These are phyloP conservation scores for Leptura quadrifasciata DNA, from an alignment of 2,888 invertebrate genomes.

Conservation along the genomic window DNA sequence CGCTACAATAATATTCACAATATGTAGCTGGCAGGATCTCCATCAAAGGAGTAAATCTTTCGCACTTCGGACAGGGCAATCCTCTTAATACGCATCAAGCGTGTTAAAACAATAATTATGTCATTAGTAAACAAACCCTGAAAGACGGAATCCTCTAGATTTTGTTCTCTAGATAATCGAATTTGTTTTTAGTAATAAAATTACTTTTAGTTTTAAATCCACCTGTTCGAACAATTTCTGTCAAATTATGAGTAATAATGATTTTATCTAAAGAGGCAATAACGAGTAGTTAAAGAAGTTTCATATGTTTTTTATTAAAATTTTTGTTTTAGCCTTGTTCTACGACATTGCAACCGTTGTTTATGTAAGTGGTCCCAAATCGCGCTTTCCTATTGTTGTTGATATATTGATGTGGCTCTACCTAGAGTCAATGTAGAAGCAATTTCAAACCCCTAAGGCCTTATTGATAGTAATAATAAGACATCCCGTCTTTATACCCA, in stretches of 20 bases:
- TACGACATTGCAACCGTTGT: not conserved
- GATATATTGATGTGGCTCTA: slow-evolving; percentile 19
- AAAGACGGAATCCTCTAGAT: not conserved
- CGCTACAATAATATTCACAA: not conserved
- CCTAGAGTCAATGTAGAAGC: slow-evolving; percentile 55
- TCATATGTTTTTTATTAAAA: not conserved
- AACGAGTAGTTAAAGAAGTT: slow-evolving; percentile 1
- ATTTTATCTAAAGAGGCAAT: not conserved
- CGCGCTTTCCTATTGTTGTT: slow-evolving; percentile 8
- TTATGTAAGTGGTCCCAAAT: not conserved
- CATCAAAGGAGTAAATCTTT: no score
- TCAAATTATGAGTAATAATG: not conserved
- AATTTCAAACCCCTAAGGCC: slow-evolving; percentile 60
- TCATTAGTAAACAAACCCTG: not conserved
- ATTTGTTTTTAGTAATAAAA: not conserved
- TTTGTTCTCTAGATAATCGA: not conserved
- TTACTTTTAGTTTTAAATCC: not conserved
- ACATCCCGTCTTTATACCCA: slow-evolving; percentile 33
- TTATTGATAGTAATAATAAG: slow-evolving; percentile 60
- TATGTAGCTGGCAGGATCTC: not conserved
- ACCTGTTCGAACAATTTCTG: not conserved
- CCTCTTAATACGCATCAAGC: not conserved
- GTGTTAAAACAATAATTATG: not conserved
- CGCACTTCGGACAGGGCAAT: no score
- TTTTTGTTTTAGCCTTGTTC: not conserved